Evolutionary conservation across 1,140 invertebrate species (phyloP), one percentile per base, ranked within the genome.

Genomic region (Microvelia longipes): DNA sequence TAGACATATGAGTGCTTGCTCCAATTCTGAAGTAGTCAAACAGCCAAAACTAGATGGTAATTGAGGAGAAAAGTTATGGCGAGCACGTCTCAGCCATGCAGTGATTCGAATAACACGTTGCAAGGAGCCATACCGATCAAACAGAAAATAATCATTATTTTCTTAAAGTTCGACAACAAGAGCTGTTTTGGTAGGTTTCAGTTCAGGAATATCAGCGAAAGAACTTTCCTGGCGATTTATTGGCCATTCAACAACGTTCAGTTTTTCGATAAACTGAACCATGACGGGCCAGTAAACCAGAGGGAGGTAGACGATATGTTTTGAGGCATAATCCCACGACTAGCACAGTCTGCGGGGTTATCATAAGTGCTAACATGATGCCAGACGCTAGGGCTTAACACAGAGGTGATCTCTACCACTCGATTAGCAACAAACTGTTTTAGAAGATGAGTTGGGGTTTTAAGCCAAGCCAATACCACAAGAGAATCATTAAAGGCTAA

Each of bases 401-500:
- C 35, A 11, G 5, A 5, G 5, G 5, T 19, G 19, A 50, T 50
- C 19, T 50, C 35, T 50, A 50, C 35, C 19, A 50, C 35, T 50
- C 35, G 5, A 50, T 50, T 50, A 50, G 29, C 68, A 5, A n/a
- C 28, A 24, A 77, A 68, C 2, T 14, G 2, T 26, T 68, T 78
- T 24, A 72, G 60, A 15, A 72, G 61, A 69, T 76, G 67, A 1
- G 68, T 50, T 65, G 66, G 74, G 19, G 74, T 69, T 30, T 29
- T 70, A 13, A 79, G 26, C 76, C 77, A 78, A 5, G 70, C 66
- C 0, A 78, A 66, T 0, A 75, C 74, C 1, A 77, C 74, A 11
- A 73, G 72, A 2, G 75, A 78, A 70, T 79, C 77, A 0, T 76
- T 74, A 74, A 77, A 79, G 28, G 71, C 75, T 67, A 30, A 5